Conservation (phyloP, 2,113 vertebrate species). For the Lepus americanus region DNA sequence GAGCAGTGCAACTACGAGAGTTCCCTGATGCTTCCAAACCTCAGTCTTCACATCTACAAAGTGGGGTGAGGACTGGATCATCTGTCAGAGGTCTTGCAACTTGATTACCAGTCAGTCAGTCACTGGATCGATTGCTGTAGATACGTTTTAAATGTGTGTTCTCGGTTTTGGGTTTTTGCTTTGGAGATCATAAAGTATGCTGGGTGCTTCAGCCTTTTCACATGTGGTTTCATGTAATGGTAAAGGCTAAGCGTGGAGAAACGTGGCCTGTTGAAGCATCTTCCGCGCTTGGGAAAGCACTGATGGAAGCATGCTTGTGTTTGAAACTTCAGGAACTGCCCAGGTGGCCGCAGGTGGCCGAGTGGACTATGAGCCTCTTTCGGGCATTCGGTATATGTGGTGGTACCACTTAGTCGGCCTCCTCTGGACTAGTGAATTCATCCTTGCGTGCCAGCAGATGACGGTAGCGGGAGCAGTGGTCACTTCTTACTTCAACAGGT, state of each 20-base stretch:
- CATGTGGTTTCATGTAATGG: not conserved
- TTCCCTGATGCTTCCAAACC: not conserved
- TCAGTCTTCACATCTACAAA: not conserved
- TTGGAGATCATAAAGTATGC: not conserved
- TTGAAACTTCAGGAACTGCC: slow-evolving; percentile 86
- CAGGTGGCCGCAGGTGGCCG: slow-evolving; percentile 84
- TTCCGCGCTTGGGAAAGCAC: not conserved
- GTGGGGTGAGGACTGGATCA: not conserved
- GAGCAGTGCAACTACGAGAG: not conserved
- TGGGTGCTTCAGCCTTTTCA: not conserved
- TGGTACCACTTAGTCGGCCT: slow-evolving; percentile 91
- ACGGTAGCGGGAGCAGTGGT: slow-evolving; percentile 87
- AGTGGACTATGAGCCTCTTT: slow-evolving; percentile 87
- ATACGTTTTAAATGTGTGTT: not conserved
- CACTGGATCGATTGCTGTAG: not conserved
- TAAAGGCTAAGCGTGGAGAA: not conserved
- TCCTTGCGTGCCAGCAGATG: slow-evolving; percentile 90
- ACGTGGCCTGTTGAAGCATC: not conserved
- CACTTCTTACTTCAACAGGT: slow-evolving; percentile 90
- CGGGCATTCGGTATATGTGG: slow-evolving; percentile 88
- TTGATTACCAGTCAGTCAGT: not conserved
- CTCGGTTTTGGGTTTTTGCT: not conserved
- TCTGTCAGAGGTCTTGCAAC: not conserved
- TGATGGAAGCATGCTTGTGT: slow-evolving; percentile 62
- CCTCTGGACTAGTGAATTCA: slow-evolving; percentile 91